Evolutionary conservation across 1,140 invertebrate genomes (phyloP).

Genomic region (Proales similis): DNA sequence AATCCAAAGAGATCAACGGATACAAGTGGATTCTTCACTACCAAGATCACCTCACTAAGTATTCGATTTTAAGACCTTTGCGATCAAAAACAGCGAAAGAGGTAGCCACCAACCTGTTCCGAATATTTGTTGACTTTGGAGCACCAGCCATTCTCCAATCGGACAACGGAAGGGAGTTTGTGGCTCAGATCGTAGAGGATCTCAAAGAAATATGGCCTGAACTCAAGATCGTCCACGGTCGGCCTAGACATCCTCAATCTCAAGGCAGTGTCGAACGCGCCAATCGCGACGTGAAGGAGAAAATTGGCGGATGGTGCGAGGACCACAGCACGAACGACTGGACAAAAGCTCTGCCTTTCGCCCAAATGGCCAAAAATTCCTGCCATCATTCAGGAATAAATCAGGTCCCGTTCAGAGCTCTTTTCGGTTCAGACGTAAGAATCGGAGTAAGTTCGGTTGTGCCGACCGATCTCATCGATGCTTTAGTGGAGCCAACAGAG

Average conservation of each 20-base stretch:
- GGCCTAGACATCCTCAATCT: conserved; percentile 41
- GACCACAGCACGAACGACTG: too few relatives aligned
- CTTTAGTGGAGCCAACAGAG: too few relatives aligned
- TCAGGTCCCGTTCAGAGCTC: too few relatives aligned
- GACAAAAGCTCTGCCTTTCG: too few relatives aligned
- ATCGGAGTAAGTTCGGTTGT: too few relatives aligned
- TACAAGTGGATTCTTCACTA: conserved; percentile 54
- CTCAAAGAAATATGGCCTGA: conserved; percentile 38
- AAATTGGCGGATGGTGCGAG: too few relatives aligned
- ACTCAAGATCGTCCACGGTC: conserved; percentile 41
- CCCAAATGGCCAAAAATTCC: too few relatives aligned
- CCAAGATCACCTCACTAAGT: conserved; percentile 55
- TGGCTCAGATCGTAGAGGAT: neutral
- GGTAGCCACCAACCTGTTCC: conserved; percentile 46
- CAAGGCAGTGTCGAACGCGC: conserved; percentile 41
- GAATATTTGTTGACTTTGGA: conserved; percentile 49
- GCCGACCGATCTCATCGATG: too few relatives aligned
- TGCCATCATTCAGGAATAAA: too few relatives aligned
- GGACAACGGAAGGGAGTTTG: conserved; percentile 49
- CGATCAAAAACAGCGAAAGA: conserved; percentile 40
- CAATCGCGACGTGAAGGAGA: conserved; percentile 41
- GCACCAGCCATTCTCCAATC: conserved; percentile 47
- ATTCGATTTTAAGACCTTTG: conserved; percentile 47
- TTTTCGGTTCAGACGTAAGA: too few relatives aligned
- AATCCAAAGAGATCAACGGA: conserved; percentile 39